Percentiles rank a stretch among this genome's conserved stretches.
phyloP scores from a whole-genome alignment of 2,113 vertebrate genomes.

The Eleginops maclovinus region DNA sequence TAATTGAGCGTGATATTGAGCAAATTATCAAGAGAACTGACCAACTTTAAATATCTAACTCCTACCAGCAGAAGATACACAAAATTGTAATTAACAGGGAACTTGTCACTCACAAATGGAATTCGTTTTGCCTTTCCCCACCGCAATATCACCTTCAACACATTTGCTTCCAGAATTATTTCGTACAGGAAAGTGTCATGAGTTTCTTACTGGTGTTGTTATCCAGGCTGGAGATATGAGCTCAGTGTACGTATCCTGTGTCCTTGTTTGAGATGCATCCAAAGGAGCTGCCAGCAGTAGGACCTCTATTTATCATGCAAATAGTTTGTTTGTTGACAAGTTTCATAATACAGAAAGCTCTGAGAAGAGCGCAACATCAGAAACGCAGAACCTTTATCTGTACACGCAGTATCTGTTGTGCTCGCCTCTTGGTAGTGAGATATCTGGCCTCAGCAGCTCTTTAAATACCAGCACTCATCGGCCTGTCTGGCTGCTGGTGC shows the following conservation, averaged over 20 bases:
- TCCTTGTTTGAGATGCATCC: slow-evolving; percentile 27
- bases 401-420: slow-evolving; percentile 24
- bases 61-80: not conserved
- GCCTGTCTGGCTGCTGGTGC: slow-evolving; percentile 18
- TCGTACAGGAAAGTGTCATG: not conserved
- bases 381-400: slow-evolving; percentile 28
- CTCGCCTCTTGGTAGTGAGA: slow-evolving; percentile 27
- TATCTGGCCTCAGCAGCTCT: slow-evolving; percentile 47
- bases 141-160: not conserved
- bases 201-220: slow-evolving; percentile 8
- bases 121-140: not conserved
- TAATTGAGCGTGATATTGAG: not conserved
- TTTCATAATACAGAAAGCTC: not conserved
- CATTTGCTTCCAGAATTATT: not conserved
- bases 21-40: not conserved
- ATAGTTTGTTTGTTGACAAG: not conserved
- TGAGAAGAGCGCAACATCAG: slow-evolving; percentile 4
- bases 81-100: not conserved
- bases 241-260: not conserved
- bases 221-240: not conserved
- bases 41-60: not conserved
- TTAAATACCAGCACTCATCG: slow-evolving; percentile 70
- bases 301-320: not conserved
- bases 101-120: not conserved
- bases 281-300: not conserved